These are phyloP conservation scores for Drosophila buzzatii DNA, from an alignment of 2,888 invertebrate species.

Conservation along the genomic window DNA sequence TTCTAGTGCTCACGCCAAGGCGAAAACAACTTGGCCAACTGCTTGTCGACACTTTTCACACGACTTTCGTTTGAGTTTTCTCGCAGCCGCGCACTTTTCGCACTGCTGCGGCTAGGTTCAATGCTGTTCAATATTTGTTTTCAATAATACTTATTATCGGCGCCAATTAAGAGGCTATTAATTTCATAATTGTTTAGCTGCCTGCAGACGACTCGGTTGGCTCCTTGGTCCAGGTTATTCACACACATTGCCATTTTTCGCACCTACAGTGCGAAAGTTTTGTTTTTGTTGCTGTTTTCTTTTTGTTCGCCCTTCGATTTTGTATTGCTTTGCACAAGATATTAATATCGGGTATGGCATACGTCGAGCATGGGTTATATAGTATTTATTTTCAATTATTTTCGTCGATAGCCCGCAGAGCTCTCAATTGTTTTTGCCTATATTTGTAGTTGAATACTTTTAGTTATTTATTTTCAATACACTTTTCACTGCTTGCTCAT, in stretches of 20 bases:
- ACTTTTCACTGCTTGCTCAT: background rate
- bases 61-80: slow-evolving; percentile 31
- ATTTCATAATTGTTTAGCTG: slow-evolving; percentile 72
- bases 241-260: slow-evolving; percentile 60
- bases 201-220: slow-evolving; percentile 20
- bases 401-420: slow-evolving; percentile 34
- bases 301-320: slow-evolving; percentile 28
- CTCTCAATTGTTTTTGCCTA: slow-evolving; percentile 33
- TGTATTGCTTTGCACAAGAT: slow-evolving; percentile 7
- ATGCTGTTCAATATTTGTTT: slow-evolving; percentile 56
- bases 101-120: slow-evolving; percentile 44
- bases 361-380: slow-evolving; percentile 19
- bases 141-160: slow-evolving; percentile 51
- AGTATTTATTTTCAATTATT: slow-evolving; percentile 35
- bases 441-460: slow-evolving; percentile 29
- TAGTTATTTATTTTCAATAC: slow-evolving; percentile 27
- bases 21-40: slow-evolving; percentile 23
- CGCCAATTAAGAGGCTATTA: slow-evolving; percentile 73
- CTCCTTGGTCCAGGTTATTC: slow-evolving; percentile 74
- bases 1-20: slow-evolving; percentile 9
- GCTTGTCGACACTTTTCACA: slow-evolving; percentile 30
- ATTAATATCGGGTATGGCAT: slow-evolving; percentile 2
- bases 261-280: slow-evolving; percentile 43
- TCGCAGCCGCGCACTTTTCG: slow-evolving; percentile 17
- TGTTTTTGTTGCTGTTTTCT: slow-evolving; percentile 10